Evolutionary conservation across 2,113 vertebrate genomes (phyloP), one percentile per base, ranked within the genome.

Genomic region (Xiphophorus maculatus): DNA sequence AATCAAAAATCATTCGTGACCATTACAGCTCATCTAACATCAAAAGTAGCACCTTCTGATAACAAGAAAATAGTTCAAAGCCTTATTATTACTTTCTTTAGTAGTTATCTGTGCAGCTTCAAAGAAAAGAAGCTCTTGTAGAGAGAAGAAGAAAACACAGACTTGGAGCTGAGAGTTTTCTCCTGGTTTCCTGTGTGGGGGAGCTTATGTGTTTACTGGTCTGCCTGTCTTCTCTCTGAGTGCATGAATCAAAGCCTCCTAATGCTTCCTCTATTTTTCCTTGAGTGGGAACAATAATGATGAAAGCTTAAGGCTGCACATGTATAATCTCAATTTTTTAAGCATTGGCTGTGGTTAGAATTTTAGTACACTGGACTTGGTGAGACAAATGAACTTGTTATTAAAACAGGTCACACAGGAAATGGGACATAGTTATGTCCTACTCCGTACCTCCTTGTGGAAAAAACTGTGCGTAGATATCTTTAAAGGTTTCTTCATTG

Each of bases 401-500:
- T 48, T 40, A 2, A 28, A 74, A 54, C 27, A 13, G 63, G 35
- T 48, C 30, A 25, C 48, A 51, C 35, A 42, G 15, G 33, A 77
- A 48, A 60, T 51, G 42, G 65, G 69, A 71, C 28, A 33, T 51
- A 65, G 15, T 1, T 33, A 42, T 44, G 1, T 95, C 97, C 90
- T 83, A 99, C 51, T 5, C 94, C 96, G 90, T 85, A 99, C 97
- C 97, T 96, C 97, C 97, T 93, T 99, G 97, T 58, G 97, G 97
- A 89, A 99, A 99, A 93, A 98, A 99, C 92, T 99, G 97, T 4
- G 97, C 91, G 88, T 99, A 99, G 94, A 99, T 99, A 80, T 97
- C 97, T 94, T 98, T 98, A 93, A 99, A 99, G 54, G 97, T 98
- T 30, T 99, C 97, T 93, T 99, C 97, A 74, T 98, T 98, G 93